A percentile compares a stretch with the other conserved stretches of the same genome.
phyloP scores from a whole-genome alignment of 2,113 vertebrate genomes.

The Rhinichthys klamathensis region DNA sequence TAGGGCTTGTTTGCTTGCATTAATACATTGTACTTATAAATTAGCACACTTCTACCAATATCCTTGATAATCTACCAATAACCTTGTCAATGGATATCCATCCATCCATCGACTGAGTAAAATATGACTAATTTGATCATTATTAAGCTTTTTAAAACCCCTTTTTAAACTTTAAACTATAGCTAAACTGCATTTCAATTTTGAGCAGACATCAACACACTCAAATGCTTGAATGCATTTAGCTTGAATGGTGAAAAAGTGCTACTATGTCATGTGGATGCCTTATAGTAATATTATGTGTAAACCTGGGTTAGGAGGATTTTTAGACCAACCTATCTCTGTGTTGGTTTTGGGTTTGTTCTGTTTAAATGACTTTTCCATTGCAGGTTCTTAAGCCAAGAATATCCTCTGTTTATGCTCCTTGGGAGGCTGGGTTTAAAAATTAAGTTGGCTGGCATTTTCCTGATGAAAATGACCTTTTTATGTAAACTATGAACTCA shows the following conservation, averaged over 20 bases:
- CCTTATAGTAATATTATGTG: conserved; percentile 43
- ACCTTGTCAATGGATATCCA: too few species aligned
- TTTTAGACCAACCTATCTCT: conserved; percentile 45
- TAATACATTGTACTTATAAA: background rate
- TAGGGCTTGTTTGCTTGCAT: background rate
- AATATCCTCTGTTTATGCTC: conserved; percentile 77
- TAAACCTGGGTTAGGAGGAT: conserved; percentile 46
- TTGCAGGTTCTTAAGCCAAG: conserved; percentile 71
- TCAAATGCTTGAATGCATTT: background rate
- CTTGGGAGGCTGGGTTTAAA: conserved; percentile 61
- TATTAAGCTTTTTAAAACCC: background rate
- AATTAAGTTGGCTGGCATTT: conserved; percentile 74
- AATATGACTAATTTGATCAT: background rate
- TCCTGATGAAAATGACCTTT: conserved; percentile 76
- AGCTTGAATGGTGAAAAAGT: background rate
- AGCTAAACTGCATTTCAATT: background rate
- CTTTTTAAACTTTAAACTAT: background rate
- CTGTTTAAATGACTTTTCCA: conserved; percentile 74
- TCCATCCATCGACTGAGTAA: too few species aligned
- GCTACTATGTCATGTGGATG: background rate
- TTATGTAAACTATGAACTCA: conserved; percentile 70
- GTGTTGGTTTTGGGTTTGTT: conserved; percentile 58
- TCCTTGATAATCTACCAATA: background rate
- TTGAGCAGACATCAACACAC: background rate
- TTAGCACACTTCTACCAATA: background rate